Evolutionary conservation across 2,113 vertebrate genomes (phyloP), one percentile per base, ranked within the genome.

Genomic region (Sprattus sprattus): DNA sequence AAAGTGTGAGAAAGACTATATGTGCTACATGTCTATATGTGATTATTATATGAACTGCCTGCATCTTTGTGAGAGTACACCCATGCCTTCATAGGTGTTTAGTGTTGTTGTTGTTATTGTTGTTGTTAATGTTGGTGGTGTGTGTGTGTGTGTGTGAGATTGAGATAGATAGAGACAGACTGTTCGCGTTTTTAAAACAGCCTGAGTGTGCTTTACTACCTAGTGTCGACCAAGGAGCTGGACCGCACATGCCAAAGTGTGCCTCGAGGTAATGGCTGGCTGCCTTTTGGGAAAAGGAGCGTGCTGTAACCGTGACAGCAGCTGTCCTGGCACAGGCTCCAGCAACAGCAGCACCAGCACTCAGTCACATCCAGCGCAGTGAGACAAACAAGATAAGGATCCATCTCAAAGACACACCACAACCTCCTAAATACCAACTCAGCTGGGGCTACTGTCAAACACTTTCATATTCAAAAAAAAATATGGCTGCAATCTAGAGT

Each of bases 281-380:
- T n/a, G 64, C 71, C 71, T 39, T 15, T 15, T 78, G 71, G 71
- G 71, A 78, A 2, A 78, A 39, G 32, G 71, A 78, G 71, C 71
- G 71, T 78, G 71, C 71, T 32, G 71, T 78, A 78, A 78, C 71
- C 71, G 28, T 32, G 71, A 39, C 71, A 78, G 28, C 13, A 78
- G 11, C 28, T 78, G 71, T 78, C 32, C 71, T 39, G 32, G 71
- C 13, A 78, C 3, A 44, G 10, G 15, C 1, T 39, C 32, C 71
- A 78, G 71, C 11, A 75, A 15, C 25, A 15, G 82, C 84, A 39
- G 46, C 44, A 84, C 83, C 32, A 25, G 46, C 80, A 32, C 20
- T 22, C 64, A 11, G n/a, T 11, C 64, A 71, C 25, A 28, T 15
- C n/a, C 64, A 71, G 4, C n/a, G 28, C n/a, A 13, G 64, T 28